phyloP scores from a whole-genome alignment of 2,113 vertebrate species.

The Progne subis region DNA sequence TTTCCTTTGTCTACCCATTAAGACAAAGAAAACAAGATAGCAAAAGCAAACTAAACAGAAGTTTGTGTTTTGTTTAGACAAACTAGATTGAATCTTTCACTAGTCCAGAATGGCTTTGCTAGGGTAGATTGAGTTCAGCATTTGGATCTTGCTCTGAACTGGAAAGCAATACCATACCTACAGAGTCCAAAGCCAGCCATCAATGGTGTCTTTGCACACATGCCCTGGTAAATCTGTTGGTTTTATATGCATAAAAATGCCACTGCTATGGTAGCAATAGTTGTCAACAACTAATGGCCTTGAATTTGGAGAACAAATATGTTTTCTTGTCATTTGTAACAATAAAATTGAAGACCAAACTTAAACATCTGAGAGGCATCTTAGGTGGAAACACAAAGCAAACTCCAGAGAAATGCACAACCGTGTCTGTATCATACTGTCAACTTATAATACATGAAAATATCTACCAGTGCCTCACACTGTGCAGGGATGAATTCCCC shows the following conservation, averaged over 20 bases:
- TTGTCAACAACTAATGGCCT: background rate
- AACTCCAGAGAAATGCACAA: background rate
- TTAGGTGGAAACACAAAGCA: background rate
- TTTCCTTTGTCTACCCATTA: background rate
- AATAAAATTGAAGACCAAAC: background rate
- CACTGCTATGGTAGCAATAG: background rate
- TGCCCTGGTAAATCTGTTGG: background rate
- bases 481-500: background rate
- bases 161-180: background rate
- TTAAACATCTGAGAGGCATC: background rate
- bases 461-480: background rate
- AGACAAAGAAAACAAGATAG: background rate
- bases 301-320: background rate
- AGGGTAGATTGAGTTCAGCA: background rate
- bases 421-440: background rate
- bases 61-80: background rate
- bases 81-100: background rate
- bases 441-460: background rate
- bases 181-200: background rate
- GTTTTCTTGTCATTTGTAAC: background rate
- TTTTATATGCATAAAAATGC: background rate
- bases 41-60: background rate
- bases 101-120: background rate
- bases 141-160: background rate
- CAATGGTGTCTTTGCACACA: background rate